Conservation (phyloP, 2,113 vertebrate genomes). For the Clinocottus analis region DNA sequence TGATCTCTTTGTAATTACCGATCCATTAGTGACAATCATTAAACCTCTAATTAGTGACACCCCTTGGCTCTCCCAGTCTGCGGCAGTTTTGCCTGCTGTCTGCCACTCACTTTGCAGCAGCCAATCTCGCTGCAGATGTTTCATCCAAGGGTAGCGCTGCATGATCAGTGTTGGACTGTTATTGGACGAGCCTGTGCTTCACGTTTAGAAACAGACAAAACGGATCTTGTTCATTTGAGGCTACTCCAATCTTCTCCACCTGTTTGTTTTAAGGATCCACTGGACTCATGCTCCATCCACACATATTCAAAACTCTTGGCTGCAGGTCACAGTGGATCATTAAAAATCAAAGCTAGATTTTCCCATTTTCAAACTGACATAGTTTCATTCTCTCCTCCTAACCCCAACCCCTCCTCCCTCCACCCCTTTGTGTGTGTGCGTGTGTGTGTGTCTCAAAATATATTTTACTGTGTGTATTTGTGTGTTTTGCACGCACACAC, state of each 20-base stretch:
- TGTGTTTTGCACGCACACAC: slow-evolving; percentile 62
- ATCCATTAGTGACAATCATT: slow-evolving; percentile 72
- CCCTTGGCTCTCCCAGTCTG: slow-evolving; percentile 56
- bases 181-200: slow-evolving; percentile 62
- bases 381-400: slow-evolving; percentile 81
- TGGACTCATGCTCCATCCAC: slow-evolving; percentile 51
- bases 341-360: slow-evolving; percentile 72
- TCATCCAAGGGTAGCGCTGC: slow-evolving; percentile 54
- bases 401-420: slow-evolving; percentile 59
- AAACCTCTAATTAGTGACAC: slow-evolving; percentile 64
- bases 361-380: slow-evolving; percentile 80
- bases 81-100: slow-evolving; percentile 45
- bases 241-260: slow-evolving; percentile 67
- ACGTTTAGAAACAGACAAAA: slow-evolving; percentile 22
- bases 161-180: slow-evolving; percentile 60
- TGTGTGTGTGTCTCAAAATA: slow-evolving; percentile 46
- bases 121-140: slow-evolving; percentile 51
- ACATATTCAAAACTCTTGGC: slow-evolving; percentile 1
- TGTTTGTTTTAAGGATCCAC: slow-evolving; percentile 84
- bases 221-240: slow-evolving; percentile 40
- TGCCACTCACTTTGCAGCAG: slow-evolving; percentile 41
- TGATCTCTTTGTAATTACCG: slow-evolving; percentile 70
- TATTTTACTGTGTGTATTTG: slow-evolving; percentile 48
- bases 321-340: slow-evolving; percentile 79
- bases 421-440: slow-evolving; percentile 31